These are phyloP conservation scores for Ammodytes dubius DNA, from an alignment of 2,113 vertebrate species.

Conservation along the genomic window DNA sequence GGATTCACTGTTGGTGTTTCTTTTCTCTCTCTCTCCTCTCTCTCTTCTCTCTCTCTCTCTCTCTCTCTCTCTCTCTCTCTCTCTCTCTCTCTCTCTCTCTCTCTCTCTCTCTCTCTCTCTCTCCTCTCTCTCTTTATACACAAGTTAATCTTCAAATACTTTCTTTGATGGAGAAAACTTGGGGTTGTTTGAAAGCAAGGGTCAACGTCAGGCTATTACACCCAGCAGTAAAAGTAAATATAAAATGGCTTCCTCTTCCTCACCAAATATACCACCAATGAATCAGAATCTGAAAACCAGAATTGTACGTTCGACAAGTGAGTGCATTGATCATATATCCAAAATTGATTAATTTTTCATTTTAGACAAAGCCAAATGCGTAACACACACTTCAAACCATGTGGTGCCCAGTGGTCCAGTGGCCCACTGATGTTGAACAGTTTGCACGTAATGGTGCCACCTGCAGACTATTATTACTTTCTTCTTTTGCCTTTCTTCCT, in stretches of 20 bases:
- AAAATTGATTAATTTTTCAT: no score
- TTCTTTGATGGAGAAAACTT: slow-evolving; percentile 11
- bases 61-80: no score
- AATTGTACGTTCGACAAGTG: not conserved
- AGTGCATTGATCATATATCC: not conserved
- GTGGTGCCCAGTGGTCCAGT: no score
- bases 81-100: no score
- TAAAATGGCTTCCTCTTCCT: slow-evolving; percentile 15
- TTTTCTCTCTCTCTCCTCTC: not conserved
- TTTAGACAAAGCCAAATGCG: not conserved
- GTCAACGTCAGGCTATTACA: not conserved
- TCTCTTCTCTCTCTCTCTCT: not conserved
- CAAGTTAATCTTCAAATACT: slow-evolving; percentile 1
- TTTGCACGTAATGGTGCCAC: slow-evolving; percentile 54
- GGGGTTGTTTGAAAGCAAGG: not conserved
- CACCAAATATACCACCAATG: not conserved
- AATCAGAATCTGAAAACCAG: not conserved
- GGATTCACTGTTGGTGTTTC: not conserved
- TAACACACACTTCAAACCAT: not conserved
- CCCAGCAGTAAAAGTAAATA: not conserved
- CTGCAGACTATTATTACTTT: slow-evolving; percentile 64
- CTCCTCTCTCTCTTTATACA: not conserved
- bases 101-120: not conserved
- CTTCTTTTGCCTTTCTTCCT: slow-evolving; percentile 25
- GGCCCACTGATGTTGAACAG: not conserved